A percentile compares a stretch with the other conserved stretches of the same genome.
Conservation (phyloP, 2,797 vertebrate species). For the Notolabrus celidotus region DNA sequence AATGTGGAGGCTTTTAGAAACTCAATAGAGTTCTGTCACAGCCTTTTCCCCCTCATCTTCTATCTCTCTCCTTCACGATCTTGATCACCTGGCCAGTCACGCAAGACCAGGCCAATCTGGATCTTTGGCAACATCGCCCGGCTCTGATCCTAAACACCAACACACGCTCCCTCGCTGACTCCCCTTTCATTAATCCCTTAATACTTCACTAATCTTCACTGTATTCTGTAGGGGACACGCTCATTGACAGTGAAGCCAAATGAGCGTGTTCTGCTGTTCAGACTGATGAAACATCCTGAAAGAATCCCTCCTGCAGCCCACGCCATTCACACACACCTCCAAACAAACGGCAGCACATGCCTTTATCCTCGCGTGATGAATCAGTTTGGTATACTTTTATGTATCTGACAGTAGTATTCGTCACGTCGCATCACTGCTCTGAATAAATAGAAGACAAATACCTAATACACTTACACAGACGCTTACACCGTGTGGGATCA, state of each 20-base stretch:
- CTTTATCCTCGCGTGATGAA: slow-evolving; percentile 47
- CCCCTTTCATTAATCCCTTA: slow-evolving; percentile 34
- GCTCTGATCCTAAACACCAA: slow-evolving; percentile 15
- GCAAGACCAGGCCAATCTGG: not conserved
- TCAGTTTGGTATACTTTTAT: slow-evolving; percentile 45
- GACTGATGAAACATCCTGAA: slow-evolving; percentile 63
- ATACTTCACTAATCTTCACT: slow-evolving; percentile 37
- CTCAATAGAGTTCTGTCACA: not conserved
- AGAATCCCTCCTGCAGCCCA: slow-evolving; percentile 43
- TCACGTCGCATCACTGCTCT: slow-evolving; percentile 36
- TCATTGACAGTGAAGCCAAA: slow-evolving; percentile 43
- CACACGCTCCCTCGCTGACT: slow-evolving; percentile 14
- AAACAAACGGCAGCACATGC: slow-evolving; percentile 27
- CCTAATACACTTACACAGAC: slow-evolving; percentile 28
- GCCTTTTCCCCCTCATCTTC: not conserved
- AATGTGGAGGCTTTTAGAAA: not conserved
- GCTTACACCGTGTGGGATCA: slow-evolving; percentile 13
- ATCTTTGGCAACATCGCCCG: not conserved
- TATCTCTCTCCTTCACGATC: slow-evolving; percentile 18
- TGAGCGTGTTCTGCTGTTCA: slow-evolving; percentile 29
- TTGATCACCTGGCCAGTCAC: slow-evolving; percentile 25
- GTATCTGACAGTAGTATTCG: slow-evolving; percentile 54
- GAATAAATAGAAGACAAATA: slow-evolving; percentile 40
- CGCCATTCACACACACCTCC: slow-evolving; percentile 24
- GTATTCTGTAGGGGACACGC: slow-evolving; percentile 24